Evolutionary conservation across 2,888 invertebrate genomes (phyloP).

Genomic region (Cataglyphis rosenhaueri): DNA sequence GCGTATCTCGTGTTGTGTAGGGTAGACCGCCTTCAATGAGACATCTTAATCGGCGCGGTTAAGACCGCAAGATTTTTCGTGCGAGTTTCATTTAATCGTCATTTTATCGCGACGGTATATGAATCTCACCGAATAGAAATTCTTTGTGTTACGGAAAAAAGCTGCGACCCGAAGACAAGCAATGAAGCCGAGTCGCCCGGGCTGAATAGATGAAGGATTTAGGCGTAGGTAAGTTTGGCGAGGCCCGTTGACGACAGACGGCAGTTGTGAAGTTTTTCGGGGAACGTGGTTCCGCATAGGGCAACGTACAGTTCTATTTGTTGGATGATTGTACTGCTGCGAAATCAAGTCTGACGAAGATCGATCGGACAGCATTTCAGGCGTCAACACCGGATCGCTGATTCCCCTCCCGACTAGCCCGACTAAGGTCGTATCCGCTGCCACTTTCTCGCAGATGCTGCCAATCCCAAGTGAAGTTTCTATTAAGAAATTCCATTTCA

Average conservation of each 20-base stretch:
- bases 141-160: conserved; percentile 25
- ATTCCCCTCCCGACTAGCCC: conserved; percentile 70
- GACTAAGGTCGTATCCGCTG: conserved; percentile 68
- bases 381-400: conserved; percentile 83
- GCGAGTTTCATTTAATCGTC: background rate
- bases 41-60: conserved; percentile 55
- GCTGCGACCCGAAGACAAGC: conserved; percentile 35
- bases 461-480: conserved; percentile 83
- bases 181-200: conserved; percentile 6
- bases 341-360: conserved; percentile 86
- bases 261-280: conserved; percentile 81
- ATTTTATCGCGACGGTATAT: background rate
- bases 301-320: conserved; percentile 85
- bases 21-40: conserved; percentile 48
- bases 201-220: conserved; percentile 57
- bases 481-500: conserved; percentile 82
- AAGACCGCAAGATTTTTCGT: conserved; percentile 26
- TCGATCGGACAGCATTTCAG: conserved; percentile 84
- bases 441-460: conserved; percentile 82
- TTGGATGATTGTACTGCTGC: conserved; percentile 85
- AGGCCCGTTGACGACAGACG: conserved; percentile 83
- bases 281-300: conserved; percentile 76
- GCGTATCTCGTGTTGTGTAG: conserved; percentile 50
- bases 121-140: conserved; percentile 17
- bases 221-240: conserved; percentile 67